These are phyloP conservation scores for Hippolais icterina DNA, from an alignment of 2,113 vertebrate species.

Conservation along the genomic window DNA sequence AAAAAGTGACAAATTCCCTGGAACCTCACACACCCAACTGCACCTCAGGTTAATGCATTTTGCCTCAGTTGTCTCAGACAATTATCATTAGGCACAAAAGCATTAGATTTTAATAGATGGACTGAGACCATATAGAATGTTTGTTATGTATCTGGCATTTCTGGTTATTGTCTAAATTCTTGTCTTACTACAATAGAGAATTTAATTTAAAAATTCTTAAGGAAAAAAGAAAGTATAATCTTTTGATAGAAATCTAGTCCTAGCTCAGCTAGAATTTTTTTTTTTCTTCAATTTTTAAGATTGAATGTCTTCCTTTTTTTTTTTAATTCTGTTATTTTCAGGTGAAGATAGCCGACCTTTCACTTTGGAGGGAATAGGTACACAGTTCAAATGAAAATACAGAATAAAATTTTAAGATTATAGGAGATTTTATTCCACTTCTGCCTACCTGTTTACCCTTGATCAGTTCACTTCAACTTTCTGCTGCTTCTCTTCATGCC, in stretches of 20 bases:
- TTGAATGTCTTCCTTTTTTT: not conserved
- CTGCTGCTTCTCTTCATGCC: not conserved
- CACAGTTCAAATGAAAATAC: not conserved
- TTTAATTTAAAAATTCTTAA: not conserved
- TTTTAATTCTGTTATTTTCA: not conserved
- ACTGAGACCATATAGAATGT: not conserved
- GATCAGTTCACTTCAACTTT: not conserved
- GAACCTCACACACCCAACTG: rapidly evolving
- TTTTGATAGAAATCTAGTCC: not conserved
- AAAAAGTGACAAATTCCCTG: not conserved
- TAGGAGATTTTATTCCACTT: not conserved
- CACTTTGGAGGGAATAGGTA: not conserved
- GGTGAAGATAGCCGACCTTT: not conserved
- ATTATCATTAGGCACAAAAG: not conserved
- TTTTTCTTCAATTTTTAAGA: not conserved
- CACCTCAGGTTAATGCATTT: not conserved
- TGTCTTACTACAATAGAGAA: not conserved
- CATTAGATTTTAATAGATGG: not conserved
- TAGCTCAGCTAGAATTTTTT: not conserved
- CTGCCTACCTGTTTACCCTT: not conserved
- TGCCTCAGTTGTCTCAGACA: not conserved
- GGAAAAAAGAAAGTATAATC: not conserved
- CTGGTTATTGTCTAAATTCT: not conserved
- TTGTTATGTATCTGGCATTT: not conserved
- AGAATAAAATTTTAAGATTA: not conserved